Base-by-base conservation (phyloP, 1,140 invertebrate species). In the Thaumetopoea pityocampa region DNA sequence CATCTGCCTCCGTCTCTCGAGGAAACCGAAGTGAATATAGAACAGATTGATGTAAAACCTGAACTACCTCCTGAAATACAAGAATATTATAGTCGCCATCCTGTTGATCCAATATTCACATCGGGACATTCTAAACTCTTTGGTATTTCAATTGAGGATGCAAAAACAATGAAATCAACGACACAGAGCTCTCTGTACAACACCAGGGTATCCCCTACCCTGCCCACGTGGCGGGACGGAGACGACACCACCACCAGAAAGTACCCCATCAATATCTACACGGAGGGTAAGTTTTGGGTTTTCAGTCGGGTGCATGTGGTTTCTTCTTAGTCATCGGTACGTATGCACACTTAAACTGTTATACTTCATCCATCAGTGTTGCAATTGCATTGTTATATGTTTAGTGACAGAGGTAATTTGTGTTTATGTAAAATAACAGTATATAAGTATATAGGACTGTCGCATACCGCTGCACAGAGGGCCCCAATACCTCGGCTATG, bases 51-150 rank as follows among this genome's bases (percentile, higher is more conserved):
- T 15, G 18, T 27, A 5, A 50, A 49, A 10, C 44, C 54, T 4
- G 53, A 62, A 14, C 8, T 67, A 9, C 55, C 63, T 7, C 50
- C 57, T 6, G 65, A 70, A 29, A 26, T 63, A 8, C 55, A 69
- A 50, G 56, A 76, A 35, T 69, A 49, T 36, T 70, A 69, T 18
- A 38, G 15, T 2, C 50, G 43, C 6, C 57, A 48, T 2, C 51
- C 51, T 23, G 26, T 34, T 7, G 58, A 71, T 8, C 67, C 85
- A 26, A 79, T 83, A 16, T 89, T 89, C 45, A 88, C 87, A 6
- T 89, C 88, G 8, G 88, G 88, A 5, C 88, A 89, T 67, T 88
- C 88, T 46, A 89, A 89, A 48, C 77, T 87, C 23, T 89, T 89
- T 44, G 88, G 87, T 19, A 81, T 89, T 20, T 87, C 87, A 36